phyloP scores from a whole-genome alignment of 1,140 invertebrate genomes.

The Zaprionus africanus region DNA sequence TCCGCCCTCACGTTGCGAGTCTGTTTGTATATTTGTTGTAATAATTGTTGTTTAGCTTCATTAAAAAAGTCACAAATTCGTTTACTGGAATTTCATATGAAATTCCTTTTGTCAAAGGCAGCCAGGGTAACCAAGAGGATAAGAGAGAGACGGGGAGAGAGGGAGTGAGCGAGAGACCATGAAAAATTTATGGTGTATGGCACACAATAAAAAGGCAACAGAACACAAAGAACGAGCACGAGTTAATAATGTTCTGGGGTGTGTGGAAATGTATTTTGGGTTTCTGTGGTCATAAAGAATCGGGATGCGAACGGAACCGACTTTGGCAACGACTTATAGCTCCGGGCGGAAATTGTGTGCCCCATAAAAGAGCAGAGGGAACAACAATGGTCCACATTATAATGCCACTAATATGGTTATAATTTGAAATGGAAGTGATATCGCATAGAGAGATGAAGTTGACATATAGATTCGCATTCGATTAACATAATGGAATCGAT shows the following conservation, averaged over 20 bases:
- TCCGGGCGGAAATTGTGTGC: not conserved
- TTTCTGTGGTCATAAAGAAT: conserved; percentile 22
- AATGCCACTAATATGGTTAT: not conserved
- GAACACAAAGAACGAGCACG: conserved; percentile 7
- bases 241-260: conserved; percentile 22
- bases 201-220: conserved; percentile 38
- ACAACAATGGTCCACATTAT: not conserved
- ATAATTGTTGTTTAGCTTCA: conserved; percentile 79
- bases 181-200: conserved; percentile 57
- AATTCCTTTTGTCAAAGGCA: conserved; percentile 64
- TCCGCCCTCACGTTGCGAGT: conserved; percentile 18
- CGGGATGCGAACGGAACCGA: conserved; percentile 3
- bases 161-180: conserved; percentile 44
- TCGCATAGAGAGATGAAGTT: not conserved
- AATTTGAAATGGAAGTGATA: conserved; percentile 3
- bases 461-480: not conserved
- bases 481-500: not conserved
- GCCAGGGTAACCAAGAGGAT: conserved; percentile 5
- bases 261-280: conserved; percentile 11
- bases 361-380: not conserved
- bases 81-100: conserved; percentile 73
- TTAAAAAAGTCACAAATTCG: conserved; percentile 80
- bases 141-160: conserved; percentile 1
- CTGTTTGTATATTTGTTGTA: conserved; percentile 64
- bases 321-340: not conserved